phyloP scores from a whole-genome alignment of 2,797 vertebrate genomes.

The Staurois parvus region DNA sequence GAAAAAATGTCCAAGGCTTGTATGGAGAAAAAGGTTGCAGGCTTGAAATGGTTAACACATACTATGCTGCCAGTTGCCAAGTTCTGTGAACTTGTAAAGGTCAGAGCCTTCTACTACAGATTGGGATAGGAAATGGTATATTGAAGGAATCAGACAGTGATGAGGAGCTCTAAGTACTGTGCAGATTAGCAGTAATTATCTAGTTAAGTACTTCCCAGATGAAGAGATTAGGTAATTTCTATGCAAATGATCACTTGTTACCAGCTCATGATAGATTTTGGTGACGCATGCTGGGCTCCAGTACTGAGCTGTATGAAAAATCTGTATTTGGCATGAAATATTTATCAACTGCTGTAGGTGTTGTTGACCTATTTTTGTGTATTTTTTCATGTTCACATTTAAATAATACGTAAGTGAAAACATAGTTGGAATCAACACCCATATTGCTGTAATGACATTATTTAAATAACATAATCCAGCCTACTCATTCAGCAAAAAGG shows the following conservation, averaged over 20 bases:
- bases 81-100: not conserved
- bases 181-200: slow-evolving; percentile 4
- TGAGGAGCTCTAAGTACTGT: not conserved
- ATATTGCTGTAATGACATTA: too few species aligned
- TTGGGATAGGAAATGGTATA: not conserved
- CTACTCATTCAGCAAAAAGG: too few species aligned
- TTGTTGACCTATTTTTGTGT: not conserved
- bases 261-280: slow-evolving; percentile 6
- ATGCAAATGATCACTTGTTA: not conserved
- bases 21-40: too few species aligned
- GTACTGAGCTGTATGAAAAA: not conserved
- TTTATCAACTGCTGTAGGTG: slow-evolving; percentile 3
- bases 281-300: not conserved
- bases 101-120: not conserved
- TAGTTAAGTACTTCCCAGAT: not conserved
- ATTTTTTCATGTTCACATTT: not conserved
- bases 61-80: too few species aligned
- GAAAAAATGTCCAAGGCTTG: too few species aligned
- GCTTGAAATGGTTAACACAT: too few species aligned
- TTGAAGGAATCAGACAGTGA: not conserved
- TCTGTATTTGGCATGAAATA: not conserved
- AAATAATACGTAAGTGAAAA: not conserved
- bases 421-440: not conserved
- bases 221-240: not conserved
- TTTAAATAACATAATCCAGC: too few species aligned